These are phyloP conservation scores for Anthopleura xanthogrammica DNA, from an alignment of 92 coral and sea anemone genomes.

Conservation along the genomic window DNA sequence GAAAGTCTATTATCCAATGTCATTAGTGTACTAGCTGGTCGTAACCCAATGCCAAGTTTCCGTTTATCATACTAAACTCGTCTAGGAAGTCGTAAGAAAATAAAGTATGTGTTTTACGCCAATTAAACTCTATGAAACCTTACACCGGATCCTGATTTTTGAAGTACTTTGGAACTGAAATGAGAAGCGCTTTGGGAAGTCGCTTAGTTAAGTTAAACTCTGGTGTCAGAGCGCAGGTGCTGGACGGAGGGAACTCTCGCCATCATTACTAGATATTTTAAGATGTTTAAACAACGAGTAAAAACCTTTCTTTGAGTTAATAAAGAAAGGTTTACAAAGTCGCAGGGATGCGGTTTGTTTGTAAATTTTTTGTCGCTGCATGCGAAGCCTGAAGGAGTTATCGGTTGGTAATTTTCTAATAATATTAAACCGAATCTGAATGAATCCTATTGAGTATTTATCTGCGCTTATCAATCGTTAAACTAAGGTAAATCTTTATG, in stretches of 20 bases:
- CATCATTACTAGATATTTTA: not conserved
- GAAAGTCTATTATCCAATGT: not conserved
- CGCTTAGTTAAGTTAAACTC: not conserved
- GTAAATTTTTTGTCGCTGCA: not conserved
- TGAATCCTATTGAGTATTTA: not conserved
- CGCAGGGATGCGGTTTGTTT: not conserved
- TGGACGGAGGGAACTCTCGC: not conserved
- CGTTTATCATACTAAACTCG: constrained; percentile 13
- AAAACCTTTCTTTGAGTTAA: not conserved
- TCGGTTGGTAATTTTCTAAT: not conserved
- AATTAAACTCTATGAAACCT: constrained; percentile 30
- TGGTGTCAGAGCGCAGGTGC: constrained; percentile 18
- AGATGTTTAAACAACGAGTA: not conserved
- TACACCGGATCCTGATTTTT: constrained; percentile 20
- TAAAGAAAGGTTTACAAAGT: not conserved
- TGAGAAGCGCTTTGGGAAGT: constrained; percentile 12
- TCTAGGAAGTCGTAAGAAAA: constrained; percentile 17
- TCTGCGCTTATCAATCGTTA: not conserved
- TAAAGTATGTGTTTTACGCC: constrained; percentile 15
- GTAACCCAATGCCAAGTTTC: constrained; percentile 11
- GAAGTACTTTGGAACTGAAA: constrained; percentile 28
- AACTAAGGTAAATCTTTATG: not conserved
- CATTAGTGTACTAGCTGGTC: not conserved
- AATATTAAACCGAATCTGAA: not conserved
- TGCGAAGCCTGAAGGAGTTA: not conserved